These are phyloP conservation scores for Spatula versicolor DNA, from an alignment of 2,797 vertebrate genomes.

Conservation along the genomic window DNA sequence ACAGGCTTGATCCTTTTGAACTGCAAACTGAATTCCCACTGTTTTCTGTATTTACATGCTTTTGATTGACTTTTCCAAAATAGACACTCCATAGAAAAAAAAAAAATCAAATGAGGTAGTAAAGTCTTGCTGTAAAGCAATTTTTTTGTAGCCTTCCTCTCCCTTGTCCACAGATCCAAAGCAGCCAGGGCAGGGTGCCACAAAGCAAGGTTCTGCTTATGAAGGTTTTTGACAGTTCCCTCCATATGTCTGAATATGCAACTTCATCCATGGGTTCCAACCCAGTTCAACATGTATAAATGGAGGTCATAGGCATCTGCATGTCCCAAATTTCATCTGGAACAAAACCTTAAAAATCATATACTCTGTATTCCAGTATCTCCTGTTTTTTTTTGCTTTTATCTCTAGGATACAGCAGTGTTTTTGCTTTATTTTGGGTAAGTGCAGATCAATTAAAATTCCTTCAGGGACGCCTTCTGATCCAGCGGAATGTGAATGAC, in stretches of 20 bases:
- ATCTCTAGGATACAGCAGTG: constrained; percentile 69
- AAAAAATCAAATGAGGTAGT: not conserved
- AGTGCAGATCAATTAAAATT: constrained; percentile 74
- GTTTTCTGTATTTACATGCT: not conserved
- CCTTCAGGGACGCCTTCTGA: constrained; percentile 74
- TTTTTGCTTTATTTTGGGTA: constrained; percentile 74
- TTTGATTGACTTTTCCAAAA: constrained; percentile 37
- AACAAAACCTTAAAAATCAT: constrained; percentile 58
- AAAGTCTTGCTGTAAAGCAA: constrained; percentile 31
- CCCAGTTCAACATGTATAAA: constrained; percentile 29
- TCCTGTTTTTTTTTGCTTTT: constrained; percentile 38
- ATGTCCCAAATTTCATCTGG: constrained; percentile 36
- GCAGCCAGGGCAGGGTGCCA: not conserved
- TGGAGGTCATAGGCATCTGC: constrained; percentile 45
- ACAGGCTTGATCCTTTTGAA: not conserved
- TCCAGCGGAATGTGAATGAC: constrained; percentile 69
- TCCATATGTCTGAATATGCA: not conserved
- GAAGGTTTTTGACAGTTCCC: not conserved
- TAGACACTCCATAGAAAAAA: not conserved
- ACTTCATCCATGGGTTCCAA: constrained; percentile 13
- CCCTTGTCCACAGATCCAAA: not conserved
- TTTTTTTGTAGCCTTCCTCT: not conserved
- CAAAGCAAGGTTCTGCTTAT: constrained; percentile 44
- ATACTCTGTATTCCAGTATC: constrained; percentile 55
- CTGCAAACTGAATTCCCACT: not conserved